Evolutionary conservation across 1,140 invertebrate genomes (phyloP).

Genomic region (Agrypnia vestita): DNA sequence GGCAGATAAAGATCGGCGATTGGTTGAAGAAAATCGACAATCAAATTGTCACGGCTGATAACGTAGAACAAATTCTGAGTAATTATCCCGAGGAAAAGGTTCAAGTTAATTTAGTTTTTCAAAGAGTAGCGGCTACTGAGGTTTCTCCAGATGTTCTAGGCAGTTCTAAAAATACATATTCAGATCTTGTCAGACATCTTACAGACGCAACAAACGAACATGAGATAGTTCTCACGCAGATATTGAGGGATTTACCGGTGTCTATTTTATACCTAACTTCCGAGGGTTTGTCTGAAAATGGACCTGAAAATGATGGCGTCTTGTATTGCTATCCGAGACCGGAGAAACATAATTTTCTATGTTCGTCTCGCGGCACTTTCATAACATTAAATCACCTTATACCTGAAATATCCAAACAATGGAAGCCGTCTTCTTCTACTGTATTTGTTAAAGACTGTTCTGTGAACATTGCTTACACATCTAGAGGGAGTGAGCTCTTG

Average conservation of each 20-base stretch:
- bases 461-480: constrained; percentile 75
- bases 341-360: constrained; percentile 75
- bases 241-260: constrained; percentile 74
- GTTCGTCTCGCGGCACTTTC: constrained; percentile 77
- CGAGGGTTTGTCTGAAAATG: constrained; percentile 75
- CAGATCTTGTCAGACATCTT: constrained; percentile 71
- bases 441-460: constrained; percentile 72
- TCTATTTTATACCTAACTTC: constrained; percentile 78
- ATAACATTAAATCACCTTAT: constrained; percentile 80
- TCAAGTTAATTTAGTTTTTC: constrained; percentile 67
- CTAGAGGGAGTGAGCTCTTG: constrained; percentile 74
- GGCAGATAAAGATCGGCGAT: constrained; percentile 78
- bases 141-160: constrained; percentile 69
- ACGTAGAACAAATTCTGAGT: constrained; percentile 63
- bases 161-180: constrained; percentile 69
- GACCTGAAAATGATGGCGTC: constrained; percentile 78
- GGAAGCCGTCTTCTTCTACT: constrained; percentile 74
- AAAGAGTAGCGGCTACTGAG: constrained; percentile 75
- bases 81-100: constrained; percentile 50
- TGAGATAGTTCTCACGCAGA: constrained; percentile 71
- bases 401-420: constrained; percentile 74
- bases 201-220: constrained; percentile 71
- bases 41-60: constrained; percentile 72
- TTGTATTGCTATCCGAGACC: constrained; percentile 80
- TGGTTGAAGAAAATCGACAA: constrained; percentile 76